These are phyloP conservation scores for Enteromius argenteus DNA, from an alignment of 2,797 vertebrate genomes.

Conservation along the genomic window DNA sequence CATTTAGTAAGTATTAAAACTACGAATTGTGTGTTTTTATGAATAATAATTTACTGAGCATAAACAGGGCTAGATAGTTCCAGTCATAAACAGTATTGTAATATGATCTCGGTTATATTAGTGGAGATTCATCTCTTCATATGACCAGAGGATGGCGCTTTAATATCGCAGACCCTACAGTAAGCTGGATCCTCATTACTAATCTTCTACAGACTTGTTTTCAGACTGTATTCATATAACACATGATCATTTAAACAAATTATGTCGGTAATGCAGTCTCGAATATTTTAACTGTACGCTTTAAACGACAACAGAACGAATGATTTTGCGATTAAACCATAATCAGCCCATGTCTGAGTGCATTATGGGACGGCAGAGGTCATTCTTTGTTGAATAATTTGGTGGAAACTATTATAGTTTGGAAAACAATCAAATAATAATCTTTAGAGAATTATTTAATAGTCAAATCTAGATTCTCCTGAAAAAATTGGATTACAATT, in stretches of 20 bases:
- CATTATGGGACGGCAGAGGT: not conserved
- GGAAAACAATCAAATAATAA: not conserved
- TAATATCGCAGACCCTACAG: too few relatives aligned
- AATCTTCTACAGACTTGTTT: not conserved
- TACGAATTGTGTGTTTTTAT: not conserved
- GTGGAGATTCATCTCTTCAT: not conserved
- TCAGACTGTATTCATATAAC: not conserved
- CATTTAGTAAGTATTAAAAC: not conserved
- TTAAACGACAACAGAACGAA: not conserved
- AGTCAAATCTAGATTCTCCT: not conserved
- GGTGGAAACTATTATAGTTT: not conserved
- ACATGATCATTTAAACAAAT: not conserved
- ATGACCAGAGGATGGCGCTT: slow-evolving; percentile 65
- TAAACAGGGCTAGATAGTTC: not conserved
- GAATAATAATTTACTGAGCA: not conserved
- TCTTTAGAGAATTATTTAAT: not conserved
- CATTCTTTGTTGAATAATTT: not conserved
- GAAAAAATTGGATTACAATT: not conserved
- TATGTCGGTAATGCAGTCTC: not conserved
- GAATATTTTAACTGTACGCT: not conserved
- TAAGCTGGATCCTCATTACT: too few relatives aligned
- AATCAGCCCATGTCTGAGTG: not conserved
- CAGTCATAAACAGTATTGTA: not conserved
- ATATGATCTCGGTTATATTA: not conserved
- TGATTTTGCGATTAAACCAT: not conserved